Percentiles rank a stretch among this genome's conserved stretches.
These are phyloP conservation scores for Tenthredo livida DNA, from an alignment of 2,888 invertebrate species.

Conservation along the genomic window DNA sequence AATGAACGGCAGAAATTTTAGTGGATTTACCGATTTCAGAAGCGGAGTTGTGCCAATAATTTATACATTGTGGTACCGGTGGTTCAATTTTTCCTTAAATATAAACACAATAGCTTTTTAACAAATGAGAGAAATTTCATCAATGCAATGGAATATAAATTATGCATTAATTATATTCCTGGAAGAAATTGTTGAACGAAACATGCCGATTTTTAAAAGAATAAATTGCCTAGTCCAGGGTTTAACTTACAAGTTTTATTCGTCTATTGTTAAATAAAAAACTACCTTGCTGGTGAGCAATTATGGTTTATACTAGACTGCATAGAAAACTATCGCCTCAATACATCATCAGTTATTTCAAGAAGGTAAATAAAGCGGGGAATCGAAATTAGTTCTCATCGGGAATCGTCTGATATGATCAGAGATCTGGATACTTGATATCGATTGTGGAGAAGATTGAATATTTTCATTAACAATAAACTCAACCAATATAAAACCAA, in stretches of 20 bases:
- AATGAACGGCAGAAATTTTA: not conserved
- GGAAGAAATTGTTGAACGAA: not conserved
- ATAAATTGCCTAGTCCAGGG: not conserved
- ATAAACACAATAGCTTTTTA: not conserved
- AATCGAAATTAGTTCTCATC: constrained; percentile 11
- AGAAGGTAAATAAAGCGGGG: constrained; percentile 79
- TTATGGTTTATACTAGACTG: constrained; percentile 69
- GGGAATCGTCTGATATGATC: not conserved
- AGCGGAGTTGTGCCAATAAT: not conserved
- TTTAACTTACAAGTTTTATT: constrained; percentile 1
- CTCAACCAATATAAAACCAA: not conserved
- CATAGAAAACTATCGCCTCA: constrained; percentile 80
- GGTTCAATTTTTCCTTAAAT: not conserved
- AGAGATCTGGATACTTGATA: not conserved
- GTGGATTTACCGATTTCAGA: not conserved
- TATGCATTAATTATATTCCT: not conserved
- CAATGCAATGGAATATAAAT: not conserved
- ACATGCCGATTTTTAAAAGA: not conserved
- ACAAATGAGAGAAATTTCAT: not conserved
- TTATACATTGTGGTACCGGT: not conserved
- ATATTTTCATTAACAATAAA: not conserved
- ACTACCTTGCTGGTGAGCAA: not conserved
- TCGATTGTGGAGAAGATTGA: not conserved
- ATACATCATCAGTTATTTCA: constrained; percentile 82
- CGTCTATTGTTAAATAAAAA: not conserved